A percentile compares a stretch with the other conserved stretches of the same genome.
Conservation (phyloP, 2,113 vertebrate genomes). For the Columbina picui region DNA sequence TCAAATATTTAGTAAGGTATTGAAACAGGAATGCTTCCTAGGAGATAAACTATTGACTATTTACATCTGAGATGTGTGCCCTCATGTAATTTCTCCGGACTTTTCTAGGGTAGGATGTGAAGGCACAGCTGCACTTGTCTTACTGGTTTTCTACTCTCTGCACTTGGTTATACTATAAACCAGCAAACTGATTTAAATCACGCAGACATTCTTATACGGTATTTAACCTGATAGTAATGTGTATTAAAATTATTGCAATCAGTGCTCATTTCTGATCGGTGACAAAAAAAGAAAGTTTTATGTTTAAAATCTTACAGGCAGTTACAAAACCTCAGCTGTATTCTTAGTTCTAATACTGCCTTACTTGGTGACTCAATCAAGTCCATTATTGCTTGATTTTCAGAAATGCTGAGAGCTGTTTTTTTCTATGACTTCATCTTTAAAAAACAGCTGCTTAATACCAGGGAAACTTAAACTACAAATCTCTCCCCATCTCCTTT, state of each 20-base stretch:
- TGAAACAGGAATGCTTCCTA: not conserved
- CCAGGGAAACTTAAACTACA: not conserved
- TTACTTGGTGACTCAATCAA: not conserved
- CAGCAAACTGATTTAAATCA: not conserved
- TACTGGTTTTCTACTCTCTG: not conserved
- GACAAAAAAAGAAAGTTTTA: not conserved
- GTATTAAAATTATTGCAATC: not conserved
- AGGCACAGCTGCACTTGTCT: not conserved
- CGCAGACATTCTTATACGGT: not conserved
- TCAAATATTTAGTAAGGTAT: not conserved
- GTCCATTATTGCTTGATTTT: not conserved
- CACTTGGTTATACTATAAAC: not conserved
- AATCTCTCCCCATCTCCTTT: not conserved
- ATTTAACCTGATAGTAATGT: not conserved
- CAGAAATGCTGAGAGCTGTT: not conserved
- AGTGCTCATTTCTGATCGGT: not conserved
- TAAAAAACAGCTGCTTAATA: not conserved
- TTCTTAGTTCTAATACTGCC: not conserved
- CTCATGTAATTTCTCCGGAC: not conserved
- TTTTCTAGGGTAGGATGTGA: not conserved
- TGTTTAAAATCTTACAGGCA: not conserved
- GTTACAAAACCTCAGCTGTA: not conserved
- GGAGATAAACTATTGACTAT: not conserved
- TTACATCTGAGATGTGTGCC: not conserved
- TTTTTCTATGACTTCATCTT: not conserved